Evolutionary conservation across 2,797 vertebrate genomes (phyloP).

Genomic region (Meda fulgida): DNA sequence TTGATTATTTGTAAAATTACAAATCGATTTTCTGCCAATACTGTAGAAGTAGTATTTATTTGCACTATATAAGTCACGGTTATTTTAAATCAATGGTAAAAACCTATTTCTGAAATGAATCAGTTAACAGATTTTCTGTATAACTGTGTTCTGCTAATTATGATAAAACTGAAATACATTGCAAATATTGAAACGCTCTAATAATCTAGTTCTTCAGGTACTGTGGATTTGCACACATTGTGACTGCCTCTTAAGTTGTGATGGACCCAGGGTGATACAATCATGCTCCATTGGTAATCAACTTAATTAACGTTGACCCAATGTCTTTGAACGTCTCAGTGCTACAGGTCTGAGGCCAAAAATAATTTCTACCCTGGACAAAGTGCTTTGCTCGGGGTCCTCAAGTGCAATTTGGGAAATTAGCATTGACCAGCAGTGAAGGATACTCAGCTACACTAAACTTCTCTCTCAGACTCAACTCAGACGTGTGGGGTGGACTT

Average conservation of each 20-base stretch:
- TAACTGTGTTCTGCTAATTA: not conserved
- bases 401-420: conserved; percentile 66
- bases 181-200: conserved; percentile 13
- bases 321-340: conserved; percentile 62
- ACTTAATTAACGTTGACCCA: conserved; percentile 68
- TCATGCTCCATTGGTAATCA: conserved; percentile 64
- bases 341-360: conserved; percentile 58
- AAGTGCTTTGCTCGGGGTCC: conserved; percentile 62
- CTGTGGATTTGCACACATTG: conserved; percentile 1
- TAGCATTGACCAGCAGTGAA: conserved; percentile 61
- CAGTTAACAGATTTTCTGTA: not conserved
- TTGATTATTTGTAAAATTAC: not conserved
- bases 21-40: not conserved
- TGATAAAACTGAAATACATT: not conserved
- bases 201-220: conserved; percentile 19
- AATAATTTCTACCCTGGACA: conserved; percentile 65
- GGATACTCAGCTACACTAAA: conserved; percentile 49
- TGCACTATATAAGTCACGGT: not conserved
- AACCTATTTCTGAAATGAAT: not conserved
- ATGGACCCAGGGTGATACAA: conserved; percentile 63
- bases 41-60: not conserved
- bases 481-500: conserved; percentile 7
- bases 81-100: not conserved
- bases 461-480: conserved; percentile 46
- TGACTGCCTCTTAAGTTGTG: conserved; percentile 5